Percentiles rank a stretch among this genome's conserved stretches.
phyloP scores from a whole-genome alignment of 2,113 vertebrate genomes.

The Hippocampus mohnikei region DNA sequence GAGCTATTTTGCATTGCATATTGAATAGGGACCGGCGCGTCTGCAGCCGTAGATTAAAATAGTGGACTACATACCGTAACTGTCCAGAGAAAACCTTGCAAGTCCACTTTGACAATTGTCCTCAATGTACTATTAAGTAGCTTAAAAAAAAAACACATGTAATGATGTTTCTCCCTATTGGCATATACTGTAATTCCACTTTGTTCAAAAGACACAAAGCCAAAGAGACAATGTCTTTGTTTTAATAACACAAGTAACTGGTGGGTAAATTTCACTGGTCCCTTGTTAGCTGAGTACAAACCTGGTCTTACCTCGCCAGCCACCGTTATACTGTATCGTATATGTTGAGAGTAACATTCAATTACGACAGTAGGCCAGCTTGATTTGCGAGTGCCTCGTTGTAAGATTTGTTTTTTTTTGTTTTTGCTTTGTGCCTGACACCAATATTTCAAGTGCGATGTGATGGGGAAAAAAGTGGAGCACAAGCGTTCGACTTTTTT shows the following conservation, averaged over 20 bases:
- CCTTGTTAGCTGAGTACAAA: neutral
- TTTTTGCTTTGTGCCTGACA: too few relatives aligned
- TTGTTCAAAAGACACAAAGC: neutral
- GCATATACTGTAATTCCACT: neutral
- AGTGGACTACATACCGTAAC: neutral
- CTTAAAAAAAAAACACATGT: neutral
- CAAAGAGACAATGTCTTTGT: neutral
- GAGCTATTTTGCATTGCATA: neutral
- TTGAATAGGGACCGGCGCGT: neutral
- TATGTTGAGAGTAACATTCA: too few relatives aligned
- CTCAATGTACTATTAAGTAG: neutral
- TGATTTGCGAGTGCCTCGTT: too few relatives aligned
- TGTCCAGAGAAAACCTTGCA: neutral
- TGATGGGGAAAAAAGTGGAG: neutral
- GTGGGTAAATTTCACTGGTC: neutral
- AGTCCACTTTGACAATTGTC: neutral
- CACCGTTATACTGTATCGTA: neutral
- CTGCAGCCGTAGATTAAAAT: neutral
- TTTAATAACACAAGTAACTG: neutral
- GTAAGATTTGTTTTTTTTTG: too few relatives aligned
- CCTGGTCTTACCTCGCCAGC: neutral
- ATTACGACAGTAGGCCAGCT: too few relatives aligned
- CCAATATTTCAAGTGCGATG: too few relatives aligned
- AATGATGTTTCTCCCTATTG: neutral
- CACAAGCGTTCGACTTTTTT: neutral